A percentile compares a stretch with the other conserved stretches of the same genome.
These are phyloP conservation scores for Phorcus lineatus DNA, from an alignment of 2,888 invertebrate species.

Conservation along the genomic window DNA sequence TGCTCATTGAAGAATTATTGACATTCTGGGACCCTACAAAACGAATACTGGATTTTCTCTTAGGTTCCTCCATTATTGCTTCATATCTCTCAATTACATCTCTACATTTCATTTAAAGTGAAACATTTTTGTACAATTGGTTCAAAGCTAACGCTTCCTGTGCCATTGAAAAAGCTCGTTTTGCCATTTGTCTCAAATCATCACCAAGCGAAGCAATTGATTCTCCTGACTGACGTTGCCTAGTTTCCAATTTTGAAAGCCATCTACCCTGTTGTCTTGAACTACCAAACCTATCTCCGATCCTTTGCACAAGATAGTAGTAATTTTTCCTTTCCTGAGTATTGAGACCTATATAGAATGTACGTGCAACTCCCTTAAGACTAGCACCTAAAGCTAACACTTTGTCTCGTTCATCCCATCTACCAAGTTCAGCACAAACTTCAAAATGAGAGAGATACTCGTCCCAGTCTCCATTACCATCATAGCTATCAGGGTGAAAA, in stretches of 20 bases:
- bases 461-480: conserved; percentile 14
- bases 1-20: not conserved
- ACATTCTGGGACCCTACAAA: not conserved
- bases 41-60: not conserved
- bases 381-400: conserved; percentile 15
- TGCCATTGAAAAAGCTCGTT: not conserved
- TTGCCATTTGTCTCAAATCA: not conserved
- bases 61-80: not conserved
- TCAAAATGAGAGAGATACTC: conserved; percentile 15
- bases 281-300: not conserved
- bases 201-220: not conserved
- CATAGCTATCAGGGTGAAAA: not conserved
- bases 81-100: conserved; percentile 16
- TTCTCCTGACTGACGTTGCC: not conserved
- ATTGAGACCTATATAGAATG: too few species aligned
- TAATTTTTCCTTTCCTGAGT: too few species aligned
- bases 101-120: not conserved
- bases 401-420: not conserved
- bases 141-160: not conserved
- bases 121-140: conserved; percentile 6
- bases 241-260: not conserved
- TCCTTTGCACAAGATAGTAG: too few species aligned
- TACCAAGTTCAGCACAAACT: conserved; percentile 18
- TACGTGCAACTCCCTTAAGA: not conserved
- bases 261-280: not conserved